Conservation (phyloP, 1,140 invertebrate genomes). For the Aporrectodea caliginosa region DNA sequence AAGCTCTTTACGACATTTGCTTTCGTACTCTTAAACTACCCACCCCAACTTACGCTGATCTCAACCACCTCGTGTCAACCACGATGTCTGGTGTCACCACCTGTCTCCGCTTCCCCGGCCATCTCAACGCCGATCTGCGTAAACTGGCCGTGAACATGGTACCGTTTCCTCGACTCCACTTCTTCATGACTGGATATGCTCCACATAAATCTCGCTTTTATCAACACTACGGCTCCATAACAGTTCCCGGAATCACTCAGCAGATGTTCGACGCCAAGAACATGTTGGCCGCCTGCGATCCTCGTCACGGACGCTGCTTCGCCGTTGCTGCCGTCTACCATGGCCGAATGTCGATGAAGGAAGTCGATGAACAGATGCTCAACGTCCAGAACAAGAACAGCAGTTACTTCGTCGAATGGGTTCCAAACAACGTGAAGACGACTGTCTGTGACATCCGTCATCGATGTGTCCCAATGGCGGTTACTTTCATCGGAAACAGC, state of each 20-base stretch:
- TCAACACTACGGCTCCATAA: constrained; percentile 59
- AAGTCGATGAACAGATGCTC: constrained; percentile 66
- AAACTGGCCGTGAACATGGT: constrained; percentile 54
- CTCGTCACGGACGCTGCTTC: constrained; percentile 54
- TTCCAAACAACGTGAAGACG: constrained; percentile 56
- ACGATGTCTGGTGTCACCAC: constrained; percentile 75
- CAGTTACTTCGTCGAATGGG: constrained; percentile 44
- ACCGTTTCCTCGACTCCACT: constrained; percentile 67
- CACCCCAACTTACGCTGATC: constrained; percentile 61
- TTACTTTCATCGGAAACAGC: constrained; percentile 64
- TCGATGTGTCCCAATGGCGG: constrained; percentile 66
- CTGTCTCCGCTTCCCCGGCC: constrained; percentile 74
- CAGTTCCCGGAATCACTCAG: constrained; percentile 61
- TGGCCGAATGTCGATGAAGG: constrained; percentile 90
- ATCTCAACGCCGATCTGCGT: constrained; percentile 77
- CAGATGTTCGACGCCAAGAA: constrained; percentile 69
- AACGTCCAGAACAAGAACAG: constrained; percentile 74
- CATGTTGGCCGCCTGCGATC: constrained; percentile 70
- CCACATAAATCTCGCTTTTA: constrained; percentile 63
- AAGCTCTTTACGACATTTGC: constrained; percentile 52
- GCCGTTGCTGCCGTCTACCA: constrained; percentile 91
- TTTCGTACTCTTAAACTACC: constrained; percentile 53
- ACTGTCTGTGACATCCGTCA: constrained; percentile 66
- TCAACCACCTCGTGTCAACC: constrained; percentile 62
- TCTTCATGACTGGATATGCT: constrained; percentile 77